Evolutionary conservation across 1,140 invertebrate genomes (phyloP).

Genomic region (Meloidogyne hapla): DNA sequence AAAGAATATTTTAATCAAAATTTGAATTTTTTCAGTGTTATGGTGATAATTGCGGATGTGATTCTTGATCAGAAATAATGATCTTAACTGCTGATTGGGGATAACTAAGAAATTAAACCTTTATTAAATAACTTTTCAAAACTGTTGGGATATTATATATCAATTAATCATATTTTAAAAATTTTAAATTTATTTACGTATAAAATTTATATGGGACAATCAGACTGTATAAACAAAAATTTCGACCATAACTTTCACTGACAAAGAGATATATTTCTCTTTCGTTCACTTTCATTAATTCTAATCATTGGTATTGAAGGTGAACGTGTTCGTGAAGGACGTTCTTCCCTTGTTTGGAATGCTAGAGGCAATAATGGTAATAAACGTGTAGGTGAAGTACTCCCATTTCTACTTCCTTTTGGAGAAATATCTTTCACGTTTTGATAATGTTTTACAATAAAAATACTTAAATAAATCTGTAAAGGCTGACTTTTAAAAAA

Average conservation of each 20-base stretch:
- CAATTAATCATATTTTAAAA: too few species aligned
- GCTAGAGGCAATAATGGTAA: neutral
- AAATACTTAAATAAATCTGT: conserved; percentile 23
- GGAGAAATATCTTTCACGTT: conserved; percentile 7
- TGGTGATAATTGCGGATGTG: neutral
- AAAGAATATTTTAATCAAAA: neutral
- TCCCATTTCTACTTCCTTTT: neutral
- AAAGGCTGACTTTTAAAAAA: neutral
- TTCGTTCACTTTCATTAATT: neutral
- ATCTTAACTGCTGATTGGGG: neutral
- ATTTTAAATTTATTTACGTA: too few species aligned
- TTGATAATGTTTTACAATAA: conserved; percentile 12
- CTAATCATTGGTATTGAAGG: neutral
- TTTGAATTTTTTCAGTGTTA: neutral
- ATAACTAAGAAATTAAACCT: too few species aligned
- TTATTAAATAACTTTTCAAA: too few species aligned
- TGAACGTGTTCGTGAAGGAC: neutral
- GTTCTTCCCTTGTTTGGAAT: neutral
- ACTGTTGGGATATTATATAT: too few species aligned
- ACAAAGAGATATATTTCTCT: neutral
- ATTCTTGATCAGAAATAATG: neutral
- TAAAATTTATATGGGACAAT: too few species aligned
- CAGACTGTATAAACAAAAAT: too few species aligned
- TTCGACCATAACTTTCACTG: too few species aligned
- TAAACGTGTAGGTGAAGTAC: neutral